A percentile compares a stretch with the other conserved stretches of the same genome.
Conservation (phyloP, 2,113 vertebrate genomes). For the Anguilla japonica region DNA sequence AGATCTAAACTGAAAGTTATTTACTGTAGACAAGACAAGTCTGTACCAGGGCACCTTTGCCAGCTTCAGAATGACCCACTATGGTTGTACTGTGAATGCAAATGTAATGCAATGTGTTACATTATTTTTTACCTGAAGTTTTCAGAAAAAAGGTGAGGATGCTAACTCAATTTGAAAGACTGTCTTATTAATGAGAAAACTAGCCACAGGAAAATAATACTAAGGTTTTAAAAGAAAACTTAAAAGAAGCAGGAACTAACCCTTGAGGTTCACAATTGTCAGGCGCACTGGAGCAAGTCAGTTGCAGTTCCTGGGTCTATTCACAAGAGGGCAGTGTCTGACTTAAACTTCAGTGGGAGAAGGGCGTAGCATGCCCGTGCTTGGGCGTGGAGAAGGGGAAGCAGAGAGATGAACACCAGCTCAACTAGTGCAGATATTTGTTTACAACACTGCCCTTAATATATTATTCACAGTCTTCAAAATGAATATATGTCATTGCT, state of each 20-base stretch:
- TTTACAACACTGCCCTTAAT: neutral
- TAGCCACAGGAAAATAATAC: neutral
- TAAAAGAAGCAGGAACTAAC: neutral
- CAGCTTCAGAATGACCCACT: neutral
- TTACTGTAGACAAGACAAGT: neutral
- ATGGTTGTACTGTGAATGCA: neutral
- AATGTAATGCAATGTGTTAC: neutral
- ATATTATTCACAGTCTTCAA: neutral
- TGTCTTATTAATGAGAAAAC: neutral
- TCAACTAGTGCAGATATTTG: neutral
- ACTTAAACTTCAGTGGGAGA: neutral
- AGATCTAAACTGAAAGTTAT: neutral
- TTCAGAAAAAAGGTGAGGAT: neutral
- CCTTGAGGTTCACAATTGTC: neutral
- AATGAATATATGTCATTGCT: neutral
- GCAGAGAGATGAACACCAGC: neutral
- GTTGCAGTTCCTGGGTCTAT: constrained; percentile 31
- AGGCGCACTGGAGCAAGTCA: neutral
- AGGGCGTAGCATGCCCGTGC: constrained; percentile 23
- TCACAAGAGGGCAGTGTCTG: constrained; percentile 55
- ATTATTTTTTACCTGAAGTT: neutral
- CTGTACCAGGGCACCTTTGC: neutral
- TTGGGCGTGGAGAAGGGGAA: neutral
- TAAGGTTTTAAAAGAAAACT: neutral
- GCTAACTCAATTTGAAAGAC: neutral